Conservation (phyloP, 2,113 vertebrate species). For the Lipophrys pholis region DNA sequence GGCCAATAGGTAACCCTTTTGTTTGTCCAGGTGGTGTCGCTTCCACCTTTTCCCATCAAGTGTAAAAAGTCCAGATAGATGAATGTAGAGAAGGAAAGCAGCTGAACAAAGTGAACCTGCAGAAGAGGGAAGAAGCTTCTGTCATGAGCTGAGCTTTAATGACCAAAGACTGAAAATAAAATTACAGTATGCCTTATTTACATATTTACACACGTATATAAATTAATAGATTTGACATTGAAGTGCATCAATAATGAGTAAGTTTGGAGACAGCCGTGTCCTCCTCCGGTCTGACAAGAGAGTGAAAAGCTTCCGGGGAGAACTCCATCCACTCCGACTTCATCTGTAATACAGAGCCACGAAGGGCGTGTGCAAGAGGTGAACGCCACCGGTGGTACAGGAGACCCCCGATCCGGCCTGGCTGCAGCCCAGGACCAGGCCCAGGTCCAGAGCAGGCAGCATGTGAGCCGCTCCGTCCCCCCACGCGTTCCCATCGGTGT, state of each 20-base stretch:
- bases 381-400: slow-evolving; percentile 70
- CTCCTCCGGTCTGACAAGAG: background rate
- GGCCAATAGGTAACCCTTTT: slow-evolving; percentile 14
- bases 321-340: slow-evolving; percentile 5
- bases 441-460: slow-evolving; percentile 63
- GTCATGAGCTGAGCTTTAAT: slow-evolving; percentile 51
- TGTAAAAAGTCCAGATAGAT: slow-evolving; percentile 56
- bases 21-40: slow-evolving; percentile 67
- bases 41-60: slow-evolving; percentile 44
- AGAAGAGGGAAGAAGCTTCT: background rate
- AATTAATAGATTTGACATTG: slow-evolving; percentile 77
- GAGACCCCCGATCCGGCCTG: slow-evolving; percentile 53
- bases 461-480: slow-evolving; percentile 34
- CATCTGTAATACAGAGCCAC: slow-evolving; percentile 79
- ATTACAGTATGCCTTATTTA: slow-evolving; percentile 67
- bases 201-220: slow-evolving; percentile 79
- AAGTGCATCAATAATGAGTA: slow-evolving; percentile 79
- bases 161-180: slow-evolving; percentile 53
- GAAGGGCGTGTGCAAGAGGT: slow-evolving; percentile 81
- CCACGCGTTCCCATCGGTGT: slow-evolving; percentile 46
- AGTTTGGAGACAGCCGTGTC: slow-evolving; percentile 14
- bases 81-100: slow-evolving; percentile 39
- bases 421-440: slow-evolving; percentile 79
- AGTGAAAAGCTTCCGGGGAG: slow-evolving; percentile 1
- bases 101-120: slow-evolving; percentile 53